Percentiles rank a stretch among this genome's conserved stretches.
Conservation (phyloP, 35 echinoderm and acorn worm genomes). For the Apostichopus japonicus region DNA sequence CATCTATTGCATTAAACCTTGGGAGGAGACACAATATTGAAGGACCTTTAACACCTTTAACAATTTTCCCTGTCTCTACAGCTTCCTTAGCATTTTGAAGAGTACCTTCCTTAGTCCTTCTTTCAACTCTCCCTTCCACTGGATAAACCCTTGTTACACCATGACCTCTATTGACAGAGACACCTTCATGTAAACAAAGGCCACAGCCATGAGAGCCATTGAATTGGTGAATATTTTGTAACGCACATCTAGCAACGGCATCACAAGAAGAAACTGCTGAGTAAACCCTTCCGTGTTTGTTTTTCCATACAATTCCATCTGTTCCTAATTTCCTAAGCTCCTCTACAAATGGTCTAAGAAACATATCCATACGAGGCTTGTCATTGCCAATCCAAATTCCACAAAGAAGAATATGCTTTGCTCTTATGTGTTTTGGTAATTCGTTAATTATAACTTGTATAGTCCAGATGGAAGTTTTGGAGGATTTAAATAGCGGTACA, state of each 20-base stretch:
- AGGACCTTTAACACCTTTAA: conserved; percentile 43
- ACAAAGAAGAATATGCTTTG: conserved; percentile 39
- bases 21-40: conserved; percentile 34
- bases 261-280: conserved; percentile 26
- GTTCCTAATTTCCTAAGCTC: neutral
- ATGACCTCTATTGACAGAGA: neutral
- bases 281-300: neutral
- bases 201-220: conserved; percentile 50
- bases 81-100: conserved; percentile 18
- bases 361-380: conserved; percentile 30
- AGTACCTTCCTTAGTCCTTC: conserved; percentile 7
- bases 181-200: conserved; percentile 49
- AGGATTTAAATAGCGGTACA: conserved; percentile 50
- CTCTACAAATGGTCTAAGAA: conserved; percentile 41
- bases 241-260: conserved; percentile 22
- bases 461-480: conserved; percentile 26
- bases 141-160: conserved; percentile 22
- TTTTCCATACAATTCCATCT: conserved; percentile 35
- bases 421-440: neutral
- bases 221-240: conserved; percentile 44
- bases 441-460: conserved; percentile 31
- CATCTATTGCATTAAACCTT: conserved; percentile 34
- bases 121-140: neutral
- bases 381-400: conserved; percentile 41
- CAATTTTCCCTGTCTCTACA: neutral